A percentile compares a stretch with the other conserved stretches of the same genome.
These are phyloP conservation scores for Furcifer pardalis DNA, from an alignment of 2,797 vertebrate species.

Conservation along the genomic window DNA sequence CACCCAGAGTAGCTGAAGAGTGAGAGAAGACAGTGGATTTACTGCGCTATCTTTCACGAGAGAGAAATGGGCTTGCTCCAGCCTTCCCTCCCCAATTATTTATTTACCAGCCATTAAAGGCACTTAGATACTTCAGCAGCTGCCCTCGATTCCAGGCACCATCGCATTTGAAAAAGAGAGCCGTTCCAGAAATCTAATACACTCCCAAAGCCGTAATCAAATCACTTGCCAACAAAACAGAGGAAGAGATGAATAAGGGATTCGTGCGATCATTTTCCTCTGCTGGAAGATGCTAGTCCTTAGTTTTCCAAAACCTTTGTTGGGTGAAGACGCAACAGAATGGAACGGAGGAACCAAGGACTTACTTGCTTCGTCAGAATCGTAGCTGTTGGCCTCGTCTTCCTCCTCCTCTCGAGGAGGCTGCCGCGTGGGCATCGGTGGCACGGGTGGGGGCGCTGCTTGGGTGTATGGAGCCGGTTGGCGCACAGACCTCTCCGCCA, in stretches of 20 bases:
- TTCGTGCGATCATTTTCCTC: too few relatives aligned
- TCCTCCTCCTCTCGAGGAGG: slow-evolving; percentile 75
- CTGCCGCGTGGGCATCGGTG: slow-evolving; percentile 14
- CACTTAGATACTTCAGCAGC: slow-evolving; percentile 20
- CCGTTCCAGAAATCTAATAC: not conserved
- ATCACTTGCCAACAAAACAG: not conserved
- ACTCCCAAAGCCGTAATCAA: not conserved
- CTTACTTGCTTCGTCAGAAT: slow-evolving; percentile 92
- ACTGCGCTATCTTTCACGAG: not conserved
- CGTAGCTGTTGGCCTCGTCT: slow-evolving; percentile 90
- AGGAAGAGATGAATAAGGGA: not conserved
- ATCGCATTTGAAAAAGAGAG: too few relatives aligned
- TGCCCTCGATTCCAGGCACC: not conserved
- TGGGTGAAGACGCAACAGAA: not conserved
- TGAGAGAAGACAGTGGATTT: not conserved
- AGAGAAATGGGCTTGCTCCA: not conserved
- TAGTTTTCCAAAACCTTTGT: accelerated
- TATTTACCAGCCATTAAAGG: slow-evolving; percentile 32
- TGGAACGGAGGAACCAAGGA: not conserved
- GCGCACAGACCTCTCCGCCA: slow-evolving; percentile 73
- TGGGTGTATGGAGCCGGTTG: slow-evolving; percentile 64
- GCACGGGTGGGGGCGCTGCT: slow-evolving; percentile 60
- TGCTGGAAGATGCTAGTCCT: not conserved
- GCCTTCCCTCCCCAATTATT: not conserved
- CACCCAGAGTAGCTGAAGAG: slow-evolving; percentile 86